Conservation (phyloP, 2,888 invertebrate genomes). For the Apotomis capreana region DNA sequence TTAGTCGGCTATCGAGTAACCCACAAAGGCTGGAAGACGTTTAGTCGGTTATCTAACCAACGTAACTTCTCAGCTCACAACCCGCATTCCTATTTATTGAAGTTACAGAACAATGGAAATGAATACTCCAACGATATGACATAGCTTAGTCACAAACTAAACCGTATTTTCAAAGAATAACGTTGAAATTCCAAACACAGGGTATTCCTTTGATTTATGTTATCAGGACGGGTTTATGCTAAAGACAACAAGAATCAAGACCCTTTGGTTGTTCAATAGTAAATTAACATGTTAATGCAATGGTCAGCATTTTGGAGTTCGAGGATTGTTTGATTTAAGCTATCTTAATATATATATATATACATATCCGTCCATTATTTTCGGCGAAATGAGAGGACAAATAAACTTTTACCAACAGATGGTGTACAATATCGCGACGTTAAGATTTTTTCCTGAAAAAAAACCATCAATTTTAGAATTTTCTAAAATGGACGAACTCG, state of each 20-base stretch:
- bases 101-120: slow-evolving; percentile 16
- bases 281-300: slow-evolving; percentile 29
- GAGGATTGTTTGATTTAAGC: no score
- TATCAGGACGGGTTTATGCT: slow-evolving; percentile 18
- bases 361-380: no score
- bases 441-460: no score
- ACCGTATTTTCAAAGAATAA: not conserved
- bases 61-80: not conserved
- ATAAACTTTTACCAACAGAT: no score
- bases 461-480: no score
- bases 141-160: no score
- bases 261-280: not conserved
- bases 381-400: no score
- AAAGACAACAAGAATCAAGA: slow-evolving; percentile 17
- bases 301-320: not conserved
- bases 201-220: slow-evolving; percentile 5
- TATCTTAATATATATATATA: no score
- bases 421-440: no score
- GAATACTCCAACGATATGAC: slow-evolving; percentile 2
- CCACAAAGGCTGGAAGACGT: not conserved
- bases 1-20: no score
- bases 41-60: slow-evolving; percentile 1
- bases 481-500: no score
- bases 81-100: slow-evolving; percentile 16
- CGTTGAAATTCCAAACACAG: not conserved